Evolutionary conservation across 1,140 invertebrate species (phyloP).

Genomic region (Drosophila tristis): DNA sequence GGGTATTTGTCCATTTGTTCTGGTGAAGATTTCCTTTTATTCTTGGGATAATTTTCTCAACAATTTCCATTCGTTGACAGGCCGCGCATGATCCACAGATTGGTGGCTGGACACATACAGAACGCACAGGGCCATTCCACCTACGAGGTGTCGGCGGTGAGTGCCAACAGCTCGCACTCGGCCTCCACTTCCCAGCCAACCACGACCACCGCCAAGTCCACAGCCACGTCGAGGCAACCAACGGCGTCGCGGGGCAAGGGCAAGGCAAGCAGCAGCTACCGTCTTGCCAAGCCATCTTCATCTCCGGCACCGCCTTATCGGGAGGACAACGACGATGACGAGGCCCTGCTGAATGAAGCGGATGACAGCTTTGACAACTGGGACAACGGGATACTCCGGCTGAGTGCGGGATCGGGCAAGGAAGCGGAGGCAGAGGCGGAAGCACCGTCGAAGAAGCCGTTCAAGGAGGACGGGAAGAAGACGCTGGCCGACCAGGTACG

Average conservation of each 20-base stretch:
- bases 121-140: slow-evolving; percentile 74
- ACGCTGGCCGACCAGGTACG: slow-evolving; percentile 93
- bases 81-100: slow-evolving; percentile 85
- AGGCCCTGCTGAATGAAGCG: slow-evolving; percentile 78
- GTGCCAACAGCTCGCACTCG: slow-evolving; percentile 59
- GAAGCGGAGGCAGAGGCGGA: slow-evolving; percentile 67
- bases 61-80: slow-evolving; percentile 62
- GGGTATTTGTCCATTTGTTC: too few relatives aligned
- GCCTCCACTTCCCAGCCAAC: slow-evolving; percentile 7
- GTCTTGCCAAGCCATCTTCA: slow-evolving; percentile 36
- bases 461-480: slow-evolving; percentile 90
- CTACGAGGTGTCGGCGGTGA: slow-evolving; percentile 72
- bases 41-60: neutral
- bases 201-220: neutral
- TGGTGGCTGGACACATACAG: slow-evolving; percentile 87
- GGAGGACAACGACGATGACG: slow-evolving; percentile 69
- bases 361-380: slow-evolving; percentile 85
- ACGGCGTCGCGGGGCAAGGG: slow-evolving; percentile 27
- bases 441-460: slow-evolving; percentile 84
- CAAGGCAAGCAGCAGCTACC: slow-evolving; percentile 66
- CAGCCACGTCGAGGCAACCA: slow-evolving; percentile 5
- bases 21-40: too few relatives aligned
- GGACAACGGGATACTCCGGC: slow-evolving; percentile 88
- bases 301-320: neutral
- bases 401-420: slow-evolving; percentile 88